Base-by-base conservation (phyloP, 2,888 invertebrate genomes). In the Volucella inflata region DNA sequence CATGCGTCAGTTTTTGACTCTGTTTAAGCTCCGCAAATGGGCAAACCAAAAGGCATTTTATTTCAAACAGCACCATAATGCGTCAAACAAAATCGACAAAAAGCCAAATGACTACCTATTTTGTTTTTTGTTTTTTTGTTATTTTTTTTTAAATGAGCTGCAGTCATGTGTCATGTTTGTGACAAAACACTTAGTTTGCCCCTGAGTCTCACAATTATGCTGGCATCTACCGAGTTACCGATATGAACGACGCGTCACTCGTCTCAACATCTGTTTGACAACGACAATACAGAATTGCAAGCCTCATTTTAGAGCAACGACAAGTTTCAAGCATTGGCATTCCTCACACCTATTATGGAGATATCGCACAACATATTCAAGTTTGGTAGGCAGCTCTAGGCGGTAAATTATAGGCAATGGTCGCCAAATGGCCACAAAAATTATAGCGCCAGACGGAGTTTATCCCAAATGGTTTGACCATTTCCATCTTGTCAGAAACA, bases 141-240 rank as follows among this genome's bases (percentile, higher is more conserved):
- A 0, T 30, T 30, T 30, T 6, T 6, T 50, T 78, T 57, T 51
- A 60, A 68, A 74, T 74, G 60, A 55, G 44, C 62, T 55, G 21
- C 75, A 81, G 75, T 64, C 81, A 70, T 75, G 81, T 70, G 81
- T 81, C 75, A 75, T 75, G 81, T 75, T 75, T 75, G 70, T 75
- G 81, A 75, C 75, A 80, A 68, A 80, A 74, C 80, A 68, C 80
- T 80, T 74, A 78, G 60, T 62, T 30, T 60, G 68, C 76, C 76
- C 68, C 67, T 60, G 36, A 76, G 68, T 51, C 62, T 48, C 62
- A 70, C 70, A 68, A 44, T 36, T 59, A 44, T 46, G 48, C 53
- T 53, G 42, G 44, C 44, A 17, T 14, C 40, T 16, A 51, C 40
- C 16, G 12, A 38, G 42, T 42, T 38, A 17, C 38, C 40, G 42